Percentiles rank a stretch among this genome's conserved stretches.
Conservation (phyloP, 2,797 vertebrate species). For the Channa striata region DNA sequence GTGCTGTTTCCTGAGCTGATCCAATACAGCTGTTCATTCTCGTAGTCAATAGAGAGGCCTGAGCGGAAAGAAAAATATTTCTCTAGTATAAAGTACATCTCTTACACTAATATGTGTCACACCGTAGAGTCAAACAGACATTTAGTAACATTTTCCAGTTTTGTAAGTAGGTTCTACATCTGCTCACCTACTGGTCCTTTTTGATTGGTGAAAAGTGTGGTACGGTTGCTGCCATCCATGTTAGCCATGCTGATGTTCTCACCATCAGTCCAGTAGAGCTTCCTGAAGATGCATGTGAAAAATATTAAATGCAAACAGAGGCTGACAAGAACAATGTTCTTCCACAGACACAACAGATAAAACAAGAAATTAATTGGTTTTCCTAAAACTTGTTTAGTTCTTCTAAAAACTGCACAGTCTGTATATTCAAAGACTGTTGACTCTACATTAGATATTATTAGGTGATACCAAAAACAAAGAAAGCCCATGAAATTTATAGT, state of each 20-base stretch:
- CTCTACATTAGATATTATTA: neutral
- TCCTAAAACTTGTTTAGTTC: neutral
- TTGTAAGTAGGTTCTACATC: neutral
- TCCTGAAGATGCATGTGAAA: constrained; percentile 77
- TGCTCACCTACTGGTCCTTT: constrained; percentile 93
- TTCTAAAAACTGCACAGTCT: neutral
- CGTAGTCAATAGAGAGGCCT: constrained; percentile 96
- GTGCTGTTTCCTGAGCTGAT: constrained; percentile 94
- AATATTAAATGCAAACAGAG: neutral
- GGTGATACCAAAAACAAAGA: neutral
- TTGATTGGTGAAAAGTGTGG: constrained; percentile 90
- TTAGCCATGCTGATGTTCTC: constrained; percentile 97
- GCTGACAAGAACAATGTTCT: neutral
- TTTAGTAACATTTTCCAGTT: neutral
- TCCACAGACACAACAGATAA: neutral
- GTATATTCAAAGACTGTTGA: neutral
- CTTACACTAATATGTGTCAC: neutral
- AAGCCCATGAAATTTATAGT: neutral
- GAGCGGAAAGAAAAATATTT: constrained; percentile 14
- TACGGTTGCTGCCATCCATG: constrained; percentile 93
- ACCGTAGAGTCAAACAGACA: constrained; percentile 1
- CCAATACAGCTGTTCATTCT: constrained; percentile 93
- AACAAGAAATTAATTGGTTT: neutral
- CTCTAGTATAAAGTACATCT: neutral
- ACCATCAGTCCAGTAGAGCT: constrained; percentile 97